Conservation (phyloP, 1,140 invertebrate genomes). For the Leptoteleia sp. region DNA sequence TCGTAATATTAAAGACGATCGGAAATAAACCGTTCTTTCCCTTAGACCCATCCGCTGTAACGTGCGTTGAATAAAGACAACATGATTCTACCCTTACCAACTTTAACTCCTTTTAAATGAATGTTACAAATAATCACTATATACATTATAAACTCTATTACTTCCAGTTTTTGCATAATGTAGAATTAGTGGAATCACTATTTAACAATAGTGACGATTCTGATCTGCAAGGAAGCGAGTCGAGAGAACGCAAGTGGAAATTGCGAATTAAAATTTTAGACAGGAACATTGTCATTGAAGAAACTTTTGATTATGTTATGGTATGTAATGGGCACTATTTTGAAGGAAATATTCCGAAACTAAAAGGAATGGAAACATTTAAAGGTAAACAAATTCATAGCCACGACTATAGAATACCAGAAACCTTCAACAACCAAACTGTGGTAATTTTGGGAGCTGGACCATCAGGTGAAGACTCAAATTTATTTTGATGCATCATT, state of each 20-base stretch:
- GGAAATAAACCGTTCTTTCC: too few relatives aligned
- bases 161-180: conserved; percentile 85
- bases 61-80: too few relatives aligned
- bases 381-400: conserved; percentile 89
- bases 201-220: conserved; percentile 5
- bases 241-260: conserved; percentile 82
- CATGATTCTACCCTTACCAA: too few relatives aligned
- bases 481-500: too few relatives aligned
- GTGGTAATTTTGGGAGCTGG: conserved; percentile 93
- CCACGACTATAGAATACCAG: conserved; percentile 90
- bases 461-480: conserved; percentile 91
- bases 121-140: too few relatives aligned
- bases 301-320: conserved; percentile 89
- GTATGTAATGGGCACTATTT: conserved; percentile 93
- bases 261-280: conserved; percentile 84
- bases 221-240: background rate
- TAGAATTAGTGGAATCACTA: conserved; percentile 83
- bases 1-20: too few relatives aligned
- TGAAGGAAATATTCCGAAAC: conserved; percentile 83
- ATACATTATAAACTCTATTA: too few relatives aligned
- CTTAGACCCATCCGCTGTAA: too few relatives aligned
- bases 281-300: conserved; percentile 79
- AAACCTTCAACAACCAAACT: conserved; percentile 84
- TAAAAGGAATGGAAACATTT: conserved; percentile 86
- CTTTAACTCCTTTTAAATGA: too few relatives aligned